phyloP scores from a whole-genome alignment of 2,888 invertebrate species.

The Drosophila trichaetosa region DNA sequence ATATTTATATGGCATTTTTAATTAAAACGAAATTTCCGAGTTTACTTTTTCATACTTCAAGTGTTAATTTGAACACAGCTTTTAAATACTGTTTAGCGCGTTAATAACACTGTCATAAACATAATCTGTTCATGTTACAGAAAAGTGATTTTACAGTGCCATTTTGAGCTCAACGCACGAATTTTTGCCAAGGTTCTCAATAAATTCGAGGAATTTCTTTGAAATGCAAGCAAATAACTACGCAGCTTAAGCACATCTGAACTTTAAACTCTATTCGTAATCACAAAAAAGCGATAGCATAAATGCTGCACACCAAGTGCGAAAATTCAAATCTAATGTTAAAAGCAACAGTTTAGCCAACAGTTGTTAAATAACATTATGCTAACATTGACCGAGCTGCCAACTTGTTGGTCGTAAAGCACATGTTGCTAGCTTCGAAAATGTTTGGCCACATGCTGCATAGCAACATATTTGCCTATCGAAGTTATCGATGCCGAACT shows the following conservation, averaged over 20 bases:
- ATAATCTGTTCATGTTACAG: background rate
- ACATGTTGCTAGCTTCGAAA: slow-evolving; percentile 10
- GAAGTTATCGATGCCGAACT: slow-evolving; percentile 11
- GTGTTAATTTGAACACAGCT: background rate
- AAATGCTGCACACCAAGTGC: background rate
- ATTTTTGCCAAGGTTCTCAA: too few species aligned
- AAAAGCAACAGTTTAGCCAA: slow-evolving; percentile 1
- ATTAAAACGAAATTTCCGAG: background rate
- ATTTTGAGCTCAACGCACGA: slow-evolving; percentile 20
- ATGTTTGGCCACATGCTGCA: background rate
- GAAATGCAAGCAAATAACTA: background rate
- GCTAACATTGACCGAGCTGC: slow-evolving; percentile 19
- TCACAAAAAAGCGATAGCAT: background rate
- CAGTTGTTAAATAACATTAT: slow-evolving; percentile 14
- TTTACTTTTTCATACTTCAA: background rate
- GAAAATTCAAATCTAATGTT: background rate
- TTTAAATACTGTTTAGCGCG: background rate
- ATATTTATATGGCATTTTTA: background rate
- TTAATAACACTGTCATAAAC: background rate
- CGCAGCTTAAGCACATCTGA: background rate
- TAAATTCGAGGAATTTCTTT: background rate
- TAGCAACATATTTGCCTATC: slow-evolving; percentile 24
- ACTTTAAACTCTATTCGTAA: background rate
- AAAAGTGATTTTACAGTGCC: slow-evolving; percentile 15
- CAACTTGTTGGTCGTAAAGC: slow-evolving; percentile 12